Percentiles rank a stretch among this genome's conserved stretches.
Evolutionary conservation across 2,888 invertebrate genomes (phyloP).

Genomic region (Rhyacophila evoluta): DNA sequence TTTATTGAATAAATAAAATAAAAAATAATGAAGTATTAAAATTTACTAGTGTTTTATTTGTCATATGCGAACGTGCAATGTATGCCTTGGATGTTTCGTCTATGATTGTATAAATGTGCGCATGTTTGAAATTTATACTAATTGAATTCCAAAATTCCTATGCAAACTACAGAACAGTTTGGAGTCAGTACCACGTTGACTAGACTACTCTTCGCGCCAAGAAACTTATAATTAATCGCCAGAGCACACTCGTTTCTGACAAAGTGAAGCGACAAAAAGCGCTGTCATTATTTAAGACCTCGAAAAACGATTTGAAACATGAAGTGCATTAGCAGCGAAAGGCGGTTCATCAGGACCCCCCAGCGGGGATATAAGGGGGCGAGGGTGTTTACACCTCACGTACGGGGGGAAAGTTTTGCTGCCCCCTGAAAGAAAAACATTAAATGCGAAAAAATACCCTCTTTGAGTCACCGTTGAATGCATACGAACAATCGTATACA

Average conservation of each 20-base stretch:
- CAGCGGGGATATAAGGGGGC: neutral
- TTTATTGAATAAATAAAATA: too few relatives aligned
- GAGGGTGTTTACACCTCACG: conserved; percentile 28
- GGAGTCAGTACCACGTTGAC: neutral
- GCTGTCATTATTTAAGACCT: conserved; percentile 31
- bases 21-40: too few relatives aligned
- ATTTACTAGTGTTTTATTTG: too few relatives aligned
- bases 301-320: conserved; percentile 41
- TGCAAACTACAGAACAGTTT: conserved; percentile 9
- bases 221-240: conserved; percentile 14
- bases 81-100: too few relatives aligned
- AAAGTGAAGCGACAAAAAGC: conserved; percentile 27
- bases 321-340: conserved; percentile 33
- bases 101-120: neutral
- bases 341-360: neutral
- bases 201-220: neutral
- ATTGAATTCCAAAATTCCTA: neutral
- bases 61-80: too few relatives aligned
- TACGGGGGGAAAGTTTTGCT: neutral
- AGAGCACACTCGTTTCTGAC: conserved; percentile 7
- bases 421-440: conserved; percentile 1
- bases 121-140: conserved; percentile 13
- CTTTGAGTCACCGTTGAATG: neutral
- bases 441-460: neutral
- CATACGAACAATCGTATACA: too few relatives aligned